Base-by-base conservation (phyloP, 2,113 vertebrate genomes). In the Burhinus bistriatus region DNA sequence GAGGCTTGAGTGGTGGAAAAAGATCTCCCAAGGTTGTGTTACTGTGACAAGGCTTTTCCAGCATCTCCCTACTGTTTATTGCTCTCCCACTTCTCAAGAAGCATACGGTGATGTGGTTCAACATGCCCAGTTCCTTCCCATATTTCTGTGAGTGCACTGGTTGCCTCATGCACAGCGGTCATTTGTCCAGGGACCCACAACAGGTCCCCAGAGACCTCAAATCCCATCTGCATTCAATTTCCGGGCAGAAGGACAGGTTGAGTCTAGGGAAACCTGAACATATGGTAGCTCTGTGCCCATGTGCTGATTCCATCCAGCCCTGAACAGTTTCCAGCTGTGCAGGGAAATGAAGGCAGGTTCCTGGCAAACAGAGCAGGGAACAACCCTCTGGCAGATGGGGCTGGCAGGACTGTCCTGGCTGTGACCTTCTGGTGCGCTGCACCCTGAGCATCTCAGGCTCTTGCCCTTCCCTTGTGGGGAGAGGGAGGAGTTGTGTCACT, bases 251-350 rank as follows among this genome's bases (percentile, higher is more conserved):
- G 58, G 66, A 38, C 77, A 85, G 85, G 88, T 79, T 69, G 66
- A 73, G 40, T 70, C 75, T 70, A 85, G 85, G 81, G 82, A 90
- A 88, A 89, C 78, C 79, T 90, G 90, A 93, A 85, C 90, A 96
- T 92, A 77, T 57, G 82, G 92, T 93, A 93, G 66, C 70, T 95
- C 47, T 94, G 69, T 68, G 65, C 57, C 86, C 7, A 0, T 87
- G 69, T 91, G 72, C 87, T 94, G 91, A 94, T 96, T 93, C 87
- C 71, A 92, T 88, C 82, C 85, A 96, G 89, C 62, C 84, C 87
- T 93, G 82, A 94, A 88, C 40, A n/a, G 20, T 77, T 93, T 88
- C 90, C 95, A 96, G 95, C 91, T 96, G 90, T 88, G 92, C 64
- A 72, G 66, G 79, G 85, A 93, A 96, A 95, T 77, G 70, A 94